A percentile compares a stretch with the other conserved stretches of the same genome.
Evolutionary conservation across 2,113 vertebrate species (phyloP).

Genomic region (Tupaia tana): DNA sequence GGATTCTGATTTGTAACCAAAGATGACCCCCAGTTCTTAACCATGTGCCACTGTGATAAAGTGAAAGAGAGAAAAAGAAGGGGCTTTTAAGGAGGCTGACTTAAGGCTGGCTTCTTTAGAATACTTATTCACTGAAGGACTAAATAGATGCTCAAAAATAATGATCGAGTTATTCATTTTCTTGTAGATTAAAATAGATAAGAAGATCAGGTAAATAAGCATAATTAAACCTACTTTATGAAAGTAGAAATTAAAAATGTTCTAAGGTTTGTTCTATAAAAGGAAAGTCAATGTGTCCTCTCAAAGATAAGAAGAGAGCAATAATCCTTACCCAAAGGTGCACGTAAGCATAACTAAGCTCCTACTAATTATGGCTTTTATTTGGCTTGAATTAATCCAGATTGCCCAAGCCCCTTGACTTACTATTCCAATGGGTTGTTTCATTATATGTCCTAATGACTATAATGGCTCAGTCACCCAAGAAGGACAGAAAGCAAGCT

Average conservation of each 20-base stretch:
- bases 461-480: background rate
- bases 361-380: background rate
- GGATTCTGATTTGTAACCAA: background rate
- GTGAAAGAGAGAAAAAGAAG: background rate
- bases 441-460: background rate
- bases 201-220: background rate
- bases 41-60: background rate
- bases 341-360: background rate
- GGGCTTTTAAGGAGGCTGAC: background rate
- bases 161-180: conserved; percentile 16
- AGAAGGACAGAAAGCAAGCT: background rate
- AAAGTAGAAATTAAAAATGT: background rate
- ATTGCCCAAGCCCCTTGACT: background rate
- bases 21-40: background rate
- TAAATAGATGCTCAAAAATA: background rate
- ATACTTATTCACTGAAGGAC: background rate
- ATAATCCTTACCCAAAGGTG: background rate
- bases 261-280: background rate
- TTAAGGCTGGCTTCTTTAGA: background rate
- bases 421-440: background rate
- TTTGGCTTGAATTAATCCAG: background rate
- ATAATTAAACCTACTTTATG: conserved; percentile 13
- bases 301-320: background rate
- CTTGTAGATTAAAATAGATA: background rate
- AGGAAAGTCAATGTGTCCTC: background rate